phyloP scores from a whole-genome alignment of 1,140 invertebrate genomes.

The Bombus terrestris region DNA sequence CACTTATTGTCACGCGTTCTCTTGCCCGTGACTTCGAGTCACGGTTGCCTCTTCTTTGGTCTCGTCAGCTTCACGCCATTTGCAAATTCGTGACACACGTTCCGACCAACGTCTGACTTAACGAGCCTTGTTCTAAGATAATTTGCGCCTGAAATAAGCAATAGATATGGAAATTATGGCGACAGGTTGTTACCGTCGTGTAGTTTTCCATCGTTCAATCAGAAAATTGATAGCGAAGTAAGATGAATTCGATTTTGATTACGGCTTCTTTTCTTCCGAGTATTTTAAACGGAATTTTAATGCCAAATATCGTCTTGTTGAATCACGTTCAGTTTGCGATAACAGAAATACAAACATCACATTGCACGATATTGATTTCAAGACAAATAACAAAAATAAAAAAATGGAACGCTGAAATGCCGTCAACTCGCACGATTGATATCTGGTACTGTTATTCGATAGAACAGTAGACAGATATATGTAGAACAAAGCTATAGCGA shows the following conservation, averaged over 20 bases:
- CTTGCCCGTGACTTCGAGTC: conserved; percentile 37
- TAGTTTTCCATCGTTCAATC: not conserved
- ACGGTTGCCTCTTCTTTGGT: not conserved
- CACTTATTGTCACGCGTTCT: conserved; percentile 46
- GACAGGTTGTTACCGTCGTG: not conserved
- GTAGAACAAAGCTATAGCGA: not conserved
- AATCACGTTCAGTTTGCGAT: not conserved
- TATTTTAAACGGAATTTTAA: no score
- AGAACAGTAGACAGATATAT: not conserved
- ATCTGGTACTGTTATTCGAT: not conserved
- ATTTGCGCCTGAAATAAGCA: not conserved
- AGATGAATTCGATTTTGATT: not conserved
- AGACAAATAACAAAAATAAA: not conserved
- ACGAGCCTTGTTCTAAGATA: not conserved
- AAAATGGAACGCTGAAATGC: not conserved
- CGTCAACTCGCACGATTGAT: not conserved
- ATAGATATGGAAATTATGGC: not conserved
- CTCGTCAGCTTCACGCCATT: not conserved
- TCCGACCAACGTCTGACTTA: not conserved
- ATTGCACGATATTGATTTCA: not conserved
- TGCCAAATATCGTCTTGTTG: no score
- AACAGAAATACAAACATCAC: not conserved
- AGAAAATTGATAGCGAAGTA: not conserved
- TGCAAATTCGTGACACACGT: not conserved
- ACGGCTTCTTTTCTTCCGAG: no score